Evolutionary conservation across 2,797 vertebrate genomes (phyloP).

Genomic region (Peromyscus eremicus): DNA sequence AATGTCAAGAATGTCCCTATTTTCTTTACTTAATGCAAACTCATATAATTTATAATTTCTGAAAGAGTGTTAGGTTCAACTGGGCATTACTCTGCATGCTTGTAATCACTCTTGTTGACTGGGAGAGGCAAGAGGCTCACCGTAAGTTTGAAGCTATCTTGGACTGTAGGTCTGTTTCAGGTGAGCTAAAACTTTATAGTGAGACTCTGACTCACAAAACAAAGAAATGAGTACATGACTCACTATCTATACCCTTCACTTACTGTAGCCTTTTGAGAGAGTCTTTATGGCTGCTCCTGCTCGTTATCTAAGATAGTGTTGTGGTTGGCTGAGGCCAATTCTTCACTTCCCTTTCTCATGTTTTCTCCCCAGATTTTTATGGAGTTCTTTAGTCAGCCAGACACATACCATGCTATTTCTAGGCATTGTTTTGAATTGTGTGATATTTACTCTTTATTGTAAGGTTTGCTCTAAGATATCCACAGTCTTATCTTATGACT

Average conservation of each 20-base stretch:
- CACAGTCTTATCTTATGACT: not conserved
- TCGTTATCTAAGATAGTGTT: not conserved
- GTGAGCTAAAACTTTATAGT: not conserved
- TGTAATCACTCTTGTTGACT: not conserved
- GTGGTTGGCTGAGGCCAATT: not conserved
- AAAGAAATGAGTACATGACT: not conserved
- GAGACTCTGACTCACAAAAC: not conserved
- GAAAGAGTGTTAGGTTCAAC: not conserved
- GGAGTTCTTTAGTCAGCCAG: not conserved
- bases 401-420: not conserved
- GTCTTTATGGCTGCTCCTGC: not conserved
- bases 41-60: not conserved
- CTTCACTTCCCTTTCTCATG: not conserved
- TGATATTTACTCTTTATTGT: not conserved
- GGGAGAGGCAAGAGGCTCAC: not conserved
- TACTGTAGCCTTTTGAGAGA: not conserved
- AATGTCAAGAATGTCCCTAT: not conserved
- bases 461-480: too few relatives aligned
- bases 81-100: too few relatives aligned
- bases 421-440: not conserved
- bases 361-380: not conserved
- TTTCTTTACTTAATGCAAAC: not conserved
- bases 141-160: not conserved
- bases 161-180: not conserved
- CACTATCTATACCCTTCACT: not conserved